phyloP scores from a whole-genome alignment of 2,113 vertebrate genomes.

The Enhydra lutris region DNA sequence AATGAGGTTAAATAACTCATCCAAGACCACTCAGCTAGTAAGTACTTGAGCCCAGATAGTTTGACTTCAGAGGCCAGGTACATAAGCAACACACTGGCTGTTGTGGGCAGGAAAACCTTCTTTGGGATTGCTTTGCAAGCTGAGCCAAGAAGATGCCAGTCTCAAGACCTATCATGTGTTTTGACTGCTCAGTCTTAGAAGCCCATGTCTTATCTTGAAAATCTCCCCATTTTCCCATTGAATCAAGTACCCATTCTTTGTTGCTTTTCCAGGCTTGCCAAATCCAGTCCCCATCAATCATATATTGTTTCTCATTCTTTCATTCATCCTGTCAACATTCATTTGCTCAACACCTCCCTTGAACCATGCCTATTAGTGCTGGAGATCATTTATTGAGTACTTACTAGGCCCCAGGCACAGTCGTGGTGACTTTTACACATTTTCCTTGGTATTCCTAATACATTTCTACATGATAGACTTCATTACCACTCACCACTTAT shows the following conservation, averaged over 20 bases:
- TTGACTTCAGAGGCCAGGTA: neutral
- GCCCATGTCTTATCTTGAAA: neutral
- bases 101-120: neutral
- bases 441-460: neutral
- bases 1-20: neutral
- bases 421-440: neutral
- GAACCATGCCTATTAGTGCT: neutral
- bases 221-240: neutral
- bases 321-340: neutral
- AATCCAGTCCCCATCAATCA: neutral
- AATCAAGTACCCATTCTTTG: neutral
- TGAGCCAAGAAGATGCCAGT: neutral
- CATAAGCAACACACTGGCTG: no score
- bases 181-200: neutral
- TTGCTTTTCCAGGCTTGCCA: neutral
- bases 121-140: neutral
- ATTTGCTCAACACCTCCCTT: neutral
- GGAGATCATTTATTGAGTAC: neutral
- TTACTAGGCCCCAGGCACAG: neutral
- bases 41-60: neutral
- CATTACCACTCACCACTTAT: neutral
- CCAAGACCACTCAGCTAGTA: neutral
- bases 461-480: neutral
- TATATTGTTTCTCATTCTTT: neutral
- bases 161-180: neutral